Conservation (phyloP, 2,113 vertebrate genomes). For the Neogobius melanostomus region DNA sequence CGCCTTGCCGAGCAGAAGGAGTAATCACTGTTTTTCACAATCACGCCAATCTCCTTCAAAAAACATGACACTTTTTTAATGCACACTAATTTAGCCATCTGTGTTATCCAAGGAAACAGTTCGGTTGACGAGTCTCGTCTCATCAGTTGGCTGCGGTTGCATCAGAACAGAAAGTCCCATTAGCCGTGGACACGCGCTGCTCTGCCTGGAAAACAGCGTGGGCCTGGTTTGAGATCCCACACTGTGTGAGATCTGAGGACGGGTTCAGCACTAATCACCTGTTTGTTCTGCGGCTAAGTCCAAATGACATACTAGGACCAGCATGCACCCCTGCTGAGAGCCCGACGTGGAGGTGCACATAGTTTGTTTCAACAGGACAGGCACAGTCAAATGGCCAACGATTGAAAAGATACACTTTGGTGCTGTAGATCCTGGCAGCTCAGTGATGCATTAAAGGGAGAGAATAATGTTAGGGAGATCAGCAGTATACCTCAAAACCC, state of each 20-base stretch:
- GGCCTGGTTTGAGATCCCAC: background rate
- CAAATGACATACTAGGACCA: background rate
- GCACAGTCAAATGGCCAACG: too few relatives aligned
- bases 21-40: too few relatives aligned
- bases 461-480: too few relatives aligned
- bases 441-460: too few relatives aligned
- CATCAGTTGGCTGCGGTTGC: background rate
- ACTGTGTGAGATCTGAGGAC: conserved; percentile 3
- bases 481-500: too few relatives aligned
- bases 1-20: too few relatives aligned
- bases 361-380: too few relatives aligned
- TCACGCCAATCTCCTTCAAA: too few relatives aligned
- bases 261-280: conserved; percentile 16
- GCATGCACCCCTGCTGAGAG: conserved; percentile 6
- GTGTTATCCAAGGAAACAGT: background rate
- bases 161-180: background rate
- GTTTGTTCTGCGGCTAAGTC: conserved; percentile 10
- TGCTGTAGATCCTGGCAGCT: too few relatives aligned
- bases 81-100: background rate
- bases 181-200: background rate
- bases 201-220: conserved; percentile 6
- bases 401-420: too few relatives aligned
- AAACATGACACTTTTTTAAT: background rate
- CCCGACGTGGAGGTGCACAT: background rate
- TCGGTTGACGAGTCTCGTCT: background rate